Conservation (phyloP, 2,888 invertebrate species). For the Deladenus siricidicola region DNA sequence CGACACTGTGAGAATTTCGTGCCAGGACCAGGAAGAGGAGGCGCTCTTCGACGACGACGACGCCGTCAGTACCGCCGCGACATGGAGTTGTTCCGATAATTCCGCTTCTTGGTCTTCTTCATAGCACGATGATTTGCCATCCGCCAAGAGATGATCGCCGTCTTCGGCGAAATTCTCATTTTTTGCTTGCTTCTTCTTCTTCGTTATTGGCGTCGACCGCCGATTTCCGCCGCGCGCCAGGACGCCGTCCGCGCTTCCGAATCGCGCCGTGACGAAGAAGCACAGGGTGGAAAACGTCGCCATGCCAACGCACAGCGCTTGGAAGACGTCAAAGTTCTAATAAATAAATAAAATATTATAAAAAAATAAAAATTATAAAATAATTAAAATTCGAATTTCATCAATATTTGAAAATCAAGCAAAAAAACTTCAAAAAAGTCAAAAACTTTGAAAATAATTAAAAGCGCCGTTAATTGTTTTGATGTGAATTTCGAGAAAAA, state of each 20-base stretch:
- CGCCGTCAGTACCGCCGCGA: background rate
- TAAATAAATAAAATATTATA: conserved; percentile 1
- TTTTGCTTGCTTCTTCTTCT: background rate
- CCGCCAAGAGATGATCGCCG: conserved; percentile 7
- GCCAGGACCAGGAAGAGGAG: conserved; percentile 2
- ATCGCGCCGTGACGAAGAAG: conserved; percentile 29
- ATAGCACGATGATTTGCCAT: background rate
- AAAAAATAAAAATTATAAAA: background rate
- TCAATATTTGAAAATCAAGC: too few relatives aligned
- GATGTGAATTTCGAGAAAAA: too few relatives aligned
- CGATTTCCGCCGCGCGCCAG: background rate
- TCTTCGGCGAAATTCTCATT: background rate
- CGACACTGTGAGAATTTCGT: conserved; percentile 24
- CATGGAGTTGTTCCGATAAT: background rate
- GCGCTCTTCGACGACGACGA: background rate
- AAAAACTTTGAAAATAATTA: too few relatives aligned
- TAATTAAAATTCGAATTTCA: background rate
- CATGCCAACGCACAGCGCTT: conserved; percentile 28
- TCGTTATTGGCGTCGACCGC: background rate
- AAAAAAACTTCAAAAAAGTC: too few relatives aligned
- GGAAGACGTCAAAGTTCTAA: conserved; percentile 43
- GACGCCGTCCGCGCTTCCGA: background rate
- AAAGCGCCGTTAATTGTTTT: too few relatives aligned
- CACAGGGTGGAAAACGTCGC: conserved; percentile 30
- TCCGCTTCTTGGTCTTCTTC: background rate